Evolutionary conservation across 2,113 vertebrate genomes (phyloP).

Genomic region (Penelope pileata): DNA sequence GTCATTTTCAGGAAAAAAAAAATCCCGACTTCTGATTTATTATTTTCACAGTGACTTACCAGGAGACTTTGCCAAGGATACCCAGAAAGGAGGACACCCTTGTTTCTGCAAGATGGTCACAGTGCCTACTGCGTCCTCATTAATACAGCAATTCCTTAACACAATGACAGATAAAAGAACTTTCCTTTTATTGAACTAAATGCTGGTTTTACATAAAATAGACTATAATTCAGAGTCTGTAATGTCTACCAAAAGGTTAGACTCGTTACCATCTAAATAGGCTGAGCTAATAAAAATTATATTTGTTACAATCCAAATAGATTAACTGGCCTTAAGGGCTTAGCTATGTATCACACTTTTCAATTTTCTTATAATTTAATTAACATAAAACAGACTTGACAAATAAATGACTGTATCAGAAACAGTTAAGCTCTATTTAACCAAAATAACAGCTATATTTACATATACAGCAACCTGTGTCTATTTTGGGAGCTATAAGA

Average conservation of each 20-base stretch:
- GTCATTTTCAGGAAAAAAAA: neutral
- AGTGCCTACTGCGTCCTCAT: conserved; percentile 30
- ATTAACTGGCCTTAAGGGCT: conserved; percentile 83
- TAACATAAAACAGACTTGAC: conserved; percentile 81
- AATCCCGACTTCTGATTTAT: neutral
- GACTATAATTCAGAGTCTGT: conserved; percentile 79
- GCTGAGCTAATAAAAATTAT: conserved; percentile 84
- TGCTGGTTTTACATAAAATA: conserved; percentile 79
- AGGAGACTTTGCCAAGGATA: neutral
- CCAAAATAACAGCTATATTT: conserved; percentile 75
- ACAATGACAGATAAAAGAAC: conserved; percentile 76
- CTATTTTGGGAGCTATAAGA: neutral
- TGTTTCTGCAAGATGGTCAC: conserved; percentile 51
- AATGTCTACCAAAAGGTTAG: conserved; percentile 81
- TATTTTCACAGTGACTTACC: conserved; percentile 18
- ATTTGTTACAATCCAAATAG: conserved; percentile 85
- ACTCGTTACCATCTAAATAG: conserved; percentile 81
- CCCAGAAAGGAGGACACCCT: conserved; percentile 2
- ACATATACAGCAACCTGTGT: conserved; percentile 30
- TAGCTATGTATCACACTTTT: conserved; percentile 81
- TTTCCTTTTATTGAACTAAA: conserved; percentile 77
- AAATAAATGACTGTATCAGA: conserved; percentile 80
- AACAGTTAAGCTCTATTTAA: conserved; percentile 81
- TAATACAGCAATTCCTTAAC: conserved; percentile 73
- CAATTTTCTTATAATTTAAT: conserved; percentile 86